These are phyloP conservation scores for Drosophila bocki DNA, from an alignment of 1,140 invertebrate species.

Conservation along the genomic window DNA sequence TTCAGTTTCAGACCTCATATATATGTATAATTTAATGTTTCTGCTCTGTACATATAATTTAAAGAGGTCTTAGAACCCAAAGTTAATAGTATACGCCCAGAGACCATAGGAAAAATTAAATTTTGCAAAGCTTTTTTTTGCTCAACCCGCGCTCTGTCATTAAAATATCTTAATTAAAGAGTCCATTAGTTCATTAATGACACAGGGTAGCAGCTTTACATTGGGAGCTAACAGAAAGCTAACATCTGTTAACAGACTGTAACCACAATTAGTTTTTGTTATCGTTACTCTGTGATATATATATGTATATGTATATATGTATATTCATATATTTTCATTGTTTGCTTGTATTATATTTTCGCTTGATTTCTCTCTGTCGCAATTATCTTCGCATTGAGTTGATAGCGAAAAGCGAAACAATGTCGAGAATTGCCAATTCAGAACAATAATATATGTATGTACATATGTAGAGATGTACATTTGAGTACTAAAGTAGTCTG, in stretches of 20 bases:
- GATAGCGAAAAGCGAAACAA: constrained; percentile 33
- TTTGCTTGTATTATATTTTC: constrained; percentile 27
- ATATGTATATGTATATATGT: neutral
- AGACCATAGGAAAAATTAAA: constrained; percentile 17
- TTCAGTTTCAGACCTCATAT: neutral
- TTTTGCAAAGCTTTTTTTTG: too few species aligned
- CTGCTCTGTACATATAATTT: constrained; percentile 32
- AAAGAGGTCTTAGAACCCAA: constrained; percentile 30
- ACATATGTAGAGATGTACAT: neutral
- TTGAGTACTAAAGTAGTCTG: neutral
- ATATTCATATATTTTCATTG: constrained; percentile 10
- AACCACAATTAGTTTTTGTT: constrained; percentile 35
- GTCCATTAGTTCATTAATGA: constrained; percentile 23
- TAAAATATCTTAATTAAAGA: constrained; percentile 17
- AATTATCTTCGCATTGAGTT: constrained; percentile 41
- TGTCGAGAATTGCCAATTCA: constrained; percentile 34
- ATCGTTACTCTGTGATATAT: constrained; percentile 1
- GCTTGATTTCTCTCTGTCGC: constrained; percentile 30
- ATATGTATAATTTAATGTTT: neutral
- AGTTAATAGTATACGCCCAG: constrained; percentile 36
- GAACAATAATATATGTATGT: constrained; percentile 3
- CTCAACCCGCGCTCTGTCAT: constrained; percentile 4
- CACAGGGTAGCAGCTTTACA: constrained; percentile 1
- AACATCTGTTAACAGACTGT: constrained; percentile 32
- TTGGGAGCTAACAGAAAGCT: neutral